Conservation (phyloP, 1,140 invertebrate species). For the Bacillus rossius region DNA sequence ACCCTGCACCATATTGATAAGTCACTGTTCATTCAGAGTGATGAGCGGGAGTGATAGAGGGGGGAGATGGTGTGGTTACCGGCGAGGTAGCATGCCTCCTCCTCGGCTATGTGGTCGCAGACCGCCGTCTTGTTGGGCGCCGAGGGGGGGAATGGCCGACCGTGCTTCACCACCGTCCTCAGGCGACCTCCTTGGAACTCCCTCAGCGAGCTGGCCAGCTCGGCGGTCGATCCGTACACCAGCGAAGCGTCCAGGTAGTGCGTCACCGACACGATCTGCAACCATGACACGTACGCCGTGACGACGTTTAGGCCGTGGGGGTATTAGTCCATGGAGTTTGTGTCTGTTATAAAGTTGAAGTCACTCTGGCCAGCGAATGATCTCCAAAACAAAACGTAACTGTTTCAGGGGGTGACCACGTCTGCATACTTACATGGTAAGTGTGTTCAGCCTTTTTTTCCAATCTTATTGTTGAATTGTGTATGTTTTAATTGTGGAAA, state of each 20-base stretch:
- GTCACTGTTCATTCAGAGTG: no score
- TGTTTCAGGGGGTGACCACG: neutral
- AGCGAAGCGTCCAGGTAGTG: constrained; percentile 79
- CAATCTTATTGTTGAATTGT: neutral
- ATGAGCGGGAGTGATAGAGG: no score
- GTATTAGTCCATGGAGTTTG: neutral
- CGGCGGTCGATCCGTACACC: constrained; percentile 71
- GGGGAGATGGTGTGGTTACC: constrained; percentile 48
- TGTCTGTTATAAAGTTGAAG: neutral
- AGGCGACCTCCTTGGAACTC: constrained; percentile 58
- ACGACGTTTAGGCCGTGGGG: neutral
- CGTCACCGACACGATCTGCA: constrained; percentile 71
- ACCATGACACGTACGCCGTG: neutral
- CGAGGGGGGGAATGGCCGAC: constrained; percentile 63
- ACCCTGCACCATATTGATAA: no score
- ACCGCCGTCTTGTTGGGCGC: constrained; percentile 55
- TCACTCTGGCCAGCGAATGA: neutral
- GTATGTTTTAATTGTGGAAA: neutral
- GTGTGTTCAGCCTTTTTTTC: no score
- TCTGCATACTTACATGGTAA: no score
- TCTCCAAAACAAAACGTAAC: neutral
- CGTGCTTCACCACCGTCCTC: constrained; percentile 52
- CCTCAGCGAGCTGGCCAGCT: constrained; percentile 56
- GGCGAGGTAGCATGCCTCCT: constrained; percentile 62
- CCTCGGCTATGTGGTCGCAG: constrained; percentile 48